phyloP scores from a whole-genome alignment of 2,888 invertebrate species.

The Ptilodon capucinus region DNA sequence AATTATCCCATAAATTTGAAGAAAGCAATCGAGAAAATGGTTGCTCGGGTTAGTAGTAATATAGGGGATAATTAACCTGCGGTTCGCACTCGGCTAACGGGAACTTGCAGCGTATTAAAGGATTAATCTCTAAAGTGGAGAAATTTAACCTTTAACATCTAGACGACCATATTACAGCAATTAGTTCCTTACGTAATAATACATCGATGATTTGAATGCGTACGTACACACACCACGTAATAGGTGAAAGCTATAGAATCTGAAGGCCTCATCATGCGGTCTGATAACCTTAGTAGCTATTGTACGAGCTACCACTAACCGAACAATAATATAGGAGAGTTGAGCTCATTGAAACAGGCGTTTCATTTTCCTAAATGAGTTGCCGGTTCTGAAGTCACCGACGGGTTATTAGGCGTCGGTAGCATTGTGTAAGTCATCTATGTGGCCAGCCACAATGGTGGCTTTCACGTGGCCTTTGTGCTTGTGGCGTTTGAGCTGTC shows the following conservation, averaged over 20 bases:
- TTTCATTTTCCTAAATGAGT: conserved; percentile 79
- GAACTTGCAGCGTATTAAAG: conserved; percentile 31
- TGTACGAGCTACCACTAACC: conserved; percentile 60
- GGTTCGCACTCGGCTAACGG: conserved; percentile 34
- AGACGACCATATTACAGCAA: conserved; percentile 28
- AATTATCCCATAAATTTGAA: conserved; percentile 12
- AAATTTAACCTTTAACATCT: conserved; percentile 28
- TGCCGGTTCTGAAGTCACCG: conserved; percentile 55
- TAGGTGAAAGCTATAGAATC: conserved; percentile 74
- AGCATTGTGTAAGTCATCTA: conserved; percentile 64
- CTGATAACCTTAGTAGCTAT: conserved; percentile 74
- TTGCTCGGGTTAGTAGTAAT: neutral
- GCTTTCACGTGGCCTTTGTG: conserved; percentile 67
- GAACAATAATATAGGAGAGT: conserved; percentile 65
- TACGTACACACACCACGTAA: conserved; percentile 61
- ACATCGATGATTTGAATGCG: conserved; percentile 38
- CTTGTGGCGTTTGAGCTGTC: conserved; percentile 61
- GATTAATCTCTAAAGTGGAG: conserved; percentile 34
- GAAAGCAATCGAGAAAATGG: neutral
- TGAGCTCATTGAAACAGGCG: conserved; percentile 62
- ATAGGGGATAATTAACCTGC: conserved; percentile 42
- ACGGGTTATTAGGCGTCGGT: conserved; percentile 69
- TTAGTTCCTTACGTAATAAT: conserved; percentile 52
- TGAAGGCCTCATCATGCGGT: conserved; percentile 76
- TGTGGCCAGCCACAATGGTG: conserved; percentile 55